Conservation (phyloP, 2,888 invertebrate species). For the Empis livida region DNA sequence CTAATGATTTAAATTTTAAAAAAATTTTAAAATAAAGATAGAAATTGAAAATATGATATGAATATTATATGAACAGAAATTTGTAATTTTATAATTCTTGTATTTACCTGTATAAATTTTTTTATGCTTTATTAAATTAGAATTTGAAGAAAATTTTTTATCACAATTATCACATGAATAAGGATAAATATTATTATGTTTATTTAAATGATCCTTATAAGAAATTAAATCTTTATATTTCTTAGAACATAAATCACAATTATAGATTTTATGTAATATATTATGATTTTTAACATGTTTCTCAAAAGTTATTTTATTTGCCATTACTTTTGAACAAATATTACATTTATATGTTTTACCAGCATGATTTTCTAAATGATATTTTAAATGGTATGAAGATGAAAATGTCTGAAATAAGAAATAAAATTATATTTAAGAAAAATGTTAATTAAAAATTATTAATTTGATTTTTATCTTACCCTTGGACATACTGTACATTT, state of each 20-base stretch:
- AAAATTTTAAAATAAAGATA: too few relatives aligned
- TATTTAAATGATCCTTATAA: slow-evolving; percentile 46
- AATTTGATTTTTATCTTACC: slow-evolving; percentile 20
- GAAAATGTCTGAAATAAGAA: slow-evolving; percentile 49
- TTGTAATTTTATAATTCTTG: too few relatives aligned
- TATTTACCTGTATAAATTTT: slow-evolving; percentile 16
- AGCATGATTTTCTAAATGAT: slow-evolving; percentile 53
- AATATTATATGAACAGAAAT: too few relatives aligned
- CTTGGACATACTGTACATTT: slow-evolving; percentile 34
- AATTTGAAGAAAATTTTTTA: slow-evolving; percentile 44
- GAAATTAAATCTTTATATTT: slow-evolving; percentile 47
- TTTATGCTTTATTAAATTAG: slow-evolving; percentile 54
- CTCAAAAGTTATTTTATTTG: too few relatives aligned
- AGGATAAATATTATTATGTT: slow-evolving; percentile 50
- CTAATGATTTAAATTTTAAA: too few relatives aligned
- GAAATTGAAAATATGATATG: too few relatives aligned
- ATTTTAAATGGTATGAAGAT: slow-evolving; percentile 56
- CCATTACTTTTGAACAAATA: slow-evolving; percentile 43
- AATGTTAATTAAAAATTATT: neutral
- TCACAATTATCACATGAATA: slow-evolving; percentile 46
- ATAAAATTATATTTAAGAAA: neutral
- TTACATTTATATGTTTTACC: slow-evolving; percentile 49
- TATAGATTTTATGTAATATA: slow-evolving; percentile 42
- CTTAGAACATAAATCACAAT: slow-evolving; percentile 51
- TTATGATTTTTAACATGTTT: too few relatives aligned